A percentile compares a stretch with the other conserved stretches of the same genome.
phyloP scores from a whole-genome alignment of 1,140 invertebrate genomes.

The Elymnias hypermnestra region DNA sequence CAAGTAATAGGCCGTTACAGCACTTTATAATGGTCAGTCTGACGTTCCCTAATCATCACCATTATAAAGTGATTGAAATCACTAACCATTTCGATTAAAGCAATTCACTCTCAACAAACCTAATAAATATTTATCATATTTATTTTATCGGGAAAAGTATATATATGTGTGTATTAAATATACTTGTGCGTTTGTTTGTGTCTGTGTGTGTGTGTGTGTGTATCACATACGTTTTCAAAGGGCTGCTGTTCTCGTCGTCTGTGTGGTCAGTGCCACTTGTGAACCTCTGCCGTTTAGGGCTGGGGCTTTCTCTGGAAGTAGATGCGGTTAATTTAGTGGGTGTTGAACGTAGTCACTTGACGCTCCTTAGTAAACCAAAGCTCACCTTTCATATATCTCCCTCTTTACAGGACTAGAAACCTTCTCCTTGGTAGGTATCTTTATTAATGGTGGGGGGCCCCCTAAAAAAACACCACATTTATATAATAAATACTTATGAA shows the following conservation, averaged over 20 bases:
- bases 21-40: no score
- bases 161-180: no score
- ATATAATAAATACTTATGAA: not conserved
- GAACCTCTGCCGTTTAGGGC: conserved; percentile 49
- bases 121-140: no score
- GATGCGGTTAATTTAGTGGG: no score
- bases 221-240: conserved; percentile 39
- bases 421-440: conserved; percentile 49
- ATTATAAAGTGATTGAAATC: no score
- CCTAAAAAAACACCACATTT: conserved; percentile 32
- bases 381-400: conserved; percentile 56
- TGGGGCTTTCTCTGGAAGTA: conserved; percentile 50
- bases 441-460: conserved; percentile 59
- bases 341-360: no score
- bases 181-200: not conserved
- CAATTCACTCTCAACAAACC: no score
- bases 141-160: no score
- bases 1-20: no score
- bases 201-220: not conserved
- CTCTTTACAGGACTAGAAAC: conserved; percentile 36
- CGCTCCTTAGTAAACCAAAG: no score
- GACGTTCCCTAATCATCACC: no score
- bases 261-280: conserved; percentile 46
- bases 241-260: conserved; percentile 42
- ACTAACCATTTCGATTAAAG: no score